Conservation (phyloP, 2,113 vertebrate genomes). For the Epinephelus lanceolatus region DNA sequence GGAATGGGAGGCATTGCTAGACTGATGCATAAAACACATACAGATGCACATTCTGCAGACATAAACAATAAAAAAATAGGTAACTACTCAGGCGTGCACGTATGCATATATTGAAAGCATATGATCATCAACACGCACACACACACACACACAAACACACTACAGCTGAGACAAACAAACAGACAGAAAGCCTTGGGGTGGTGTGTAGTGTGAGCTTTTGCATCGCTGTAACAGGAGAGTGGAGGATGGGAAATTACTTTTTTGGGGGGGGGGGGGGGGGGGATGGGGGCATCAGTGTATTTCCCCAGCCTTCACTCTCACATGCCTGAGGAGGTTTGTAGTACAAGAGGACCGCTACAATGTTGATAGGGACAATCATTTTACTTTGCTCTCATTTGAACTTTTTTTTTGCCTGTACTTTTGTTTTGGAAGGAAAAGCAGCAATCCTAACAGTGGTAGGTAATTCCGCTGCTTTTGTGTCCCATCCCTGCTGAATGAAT, state of each 20-base stretch:
- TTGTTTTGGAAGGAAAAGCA: neutral
- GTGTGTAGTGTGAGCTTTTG: constrained; percentile 39
- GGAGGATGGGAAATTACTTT: constrained; percentile 59
- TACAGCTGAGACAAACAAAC: constrained; percentile 37
- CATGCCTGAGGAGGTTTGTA: constrained; percentile 38
- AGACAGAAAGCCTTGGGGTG: constrained; percentile 43
- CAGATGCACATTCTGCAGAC: constrained; percentile 38
- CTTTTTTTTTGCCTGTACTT: neutral
- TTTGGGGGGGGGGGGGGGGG: constrained; percentile 4
- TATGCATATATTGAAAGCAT: constrained; percentile 37
- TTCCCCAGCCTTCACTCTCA: constrained; percentile 32
- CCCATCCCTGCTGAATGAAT: constrained; percentile 29
- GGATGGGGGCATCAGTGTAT: constrained; percentile 11
- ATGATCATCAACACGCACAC: constrained; percentile 25
- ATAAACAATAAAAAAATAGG: constrained; percentile 38
- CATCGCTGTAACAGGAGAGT: constrained; percentile 48
- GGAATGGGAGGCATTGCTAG: neutral
- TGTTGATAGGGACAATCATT: constrained; percentile 29
- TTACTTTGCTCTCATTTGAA: constrained; percentile 6
- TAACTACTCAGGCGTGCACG: neutral
- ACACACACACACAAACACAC: neutral
- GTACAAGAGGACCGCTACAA: constrained; percentile 1
- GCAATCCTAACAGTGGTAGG: neutral
- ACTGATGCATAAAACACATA: neutral
- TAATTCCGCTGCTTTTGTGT: neutral